Conservation (phyloP, 2,113 vertebrate species). For the Castor canadensis region DNA sequence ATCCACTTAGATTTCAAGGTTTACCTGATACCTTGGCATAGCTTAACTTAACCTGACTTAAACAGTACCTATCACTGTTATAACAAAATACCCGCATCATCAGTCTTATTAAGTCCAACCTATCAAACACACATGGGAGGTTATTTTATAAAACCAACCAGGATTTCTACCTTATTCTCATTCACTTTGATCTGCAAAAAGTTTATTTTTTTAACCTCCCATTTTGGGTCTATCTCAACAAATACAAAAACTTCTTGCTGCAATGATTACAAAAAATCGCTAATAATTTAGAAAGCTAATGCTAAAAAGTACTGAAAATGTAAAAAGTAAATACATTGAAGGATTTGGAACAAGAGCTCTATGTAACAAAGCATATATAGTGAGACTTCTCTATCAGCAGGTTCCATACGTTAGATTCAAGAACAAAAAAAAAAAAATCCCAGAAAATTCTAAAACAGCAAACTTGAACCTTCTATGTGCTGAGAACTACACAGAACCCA, state of each 20-base stretch:
- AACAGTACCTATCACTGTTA: not conserved
- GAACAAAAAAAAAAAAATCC: not conserved
- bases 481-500: not conserved
- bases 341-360: not conserved
- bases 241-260: constrained; percentile 19
- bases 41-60: not conserved
- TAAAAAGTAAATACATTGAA: not conserved
- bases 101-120: not conserved
- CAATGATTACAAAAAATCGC: constrained; percentile 5
- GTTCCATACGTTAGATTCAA: not conserved
- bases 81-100: not conserved
- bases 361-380: not conserved
- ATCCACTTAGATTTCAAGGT: not conserved
- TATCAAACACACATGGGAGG: not conserved
- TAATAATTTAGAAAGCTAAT: constrained; percentile 16
- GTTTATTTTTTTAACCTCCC: not conserved
- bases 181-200: not conserved
- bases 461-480: not conserved
- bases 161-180: not conserved
- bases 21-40: not conserved
- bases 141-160: not conserved
- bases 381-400: not conserved
- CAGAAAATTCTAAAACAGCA: not conserved
- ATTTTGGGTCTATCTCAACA: not conserved
- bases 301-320: not conserved